Evolutionary conservation across 2,888 invertebrate genomes (phyloP), one percentile per base, ranked within the genome.

Genomic region (Microplitis manilae): DNA sequence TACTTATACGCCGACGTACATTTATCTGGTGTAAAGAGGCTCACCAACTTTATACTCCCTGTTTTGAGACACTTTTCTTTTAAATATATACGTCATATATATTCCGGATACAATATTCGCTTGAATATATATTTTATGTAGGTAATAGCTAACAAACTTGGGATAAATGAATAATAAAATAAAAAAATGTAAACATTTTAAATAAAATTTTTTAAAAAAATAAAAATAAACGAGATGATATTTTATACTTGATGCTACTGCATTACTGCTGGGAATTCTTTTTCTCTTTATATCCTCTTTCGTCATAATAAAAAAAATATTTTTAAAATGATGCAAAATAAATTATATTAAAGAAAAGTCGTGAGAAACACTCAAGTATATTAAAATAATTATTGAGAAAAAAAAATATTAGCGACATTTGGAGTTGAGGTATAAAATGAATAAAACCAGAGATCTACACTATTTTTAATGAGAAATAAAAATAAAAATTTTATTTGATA

Each of bases 231-330:
- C 38, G 60, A 61, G 39, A 39, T 38, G 38, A 71, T 61, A 61
- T 62, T 61, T 71, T 15, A 61, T n/a, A 8, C 38, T 40, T 41
- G 13, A 40, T 9, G 13, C 30, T 41, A 6, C 41, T 71, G 39
- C 61, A 64, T 5, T 50, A 13, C 62, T 41, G 15, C 41, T 64
- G 64, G 64, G 62, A 64, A 72, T 72, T 71, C 61, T 71, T 71
- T 30, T 7, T 59, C 20, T 30, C 2, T n/a, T 70, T 20, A 15
- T 6, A 6, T 50, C 59, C 41, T 68, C n/a, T 38, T 39, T 4
- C 38, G 17, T 9, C 50, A 13, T 50, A 2, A 13, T 30, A 30
- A 30, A 30, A 30, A 30, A 30, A 30, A 30, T 4, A 30, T 30
- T 30, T 30, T 30, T 4, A 30, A 50, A 50, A 50, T 50, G 50